Evolutionary conservation across 2,888 invertebrate genomes (phyloP).

Genomic region (Drosophila limbata): DNA sequence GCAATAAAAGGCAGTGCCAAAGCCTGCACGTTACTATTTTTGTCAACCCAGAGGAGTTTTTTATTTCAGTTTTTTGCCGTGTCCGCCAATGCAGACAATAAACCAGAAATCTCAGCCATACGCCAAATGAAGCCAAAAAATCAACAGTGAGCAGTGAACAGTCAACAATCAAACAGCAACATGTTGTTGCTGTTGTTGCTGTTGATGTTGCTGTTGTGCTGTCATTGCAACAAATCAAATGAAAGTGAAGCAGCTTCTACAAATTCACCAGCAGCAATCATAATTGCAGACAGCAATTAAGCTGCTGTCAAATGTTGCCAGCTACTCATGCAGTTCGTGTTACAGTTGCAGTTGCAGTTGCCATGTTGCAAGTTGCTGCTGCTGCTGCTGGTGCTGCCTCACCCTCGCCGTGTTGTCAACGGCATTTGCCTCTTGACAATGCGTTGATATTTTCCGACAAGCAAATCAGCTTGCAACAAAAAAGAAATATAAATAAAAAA

Average conservation of each 20-base stretch:
- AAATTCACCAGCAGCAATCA: constrained; percentile 71
- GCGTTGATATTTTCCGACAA: constrained; percentile 82
- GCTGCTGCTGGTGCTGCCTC: constrained; percentile 29
- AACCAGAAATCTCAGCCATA: constrained; percentile 65
- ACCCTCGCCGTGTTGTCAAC: constrained; percentile 66
- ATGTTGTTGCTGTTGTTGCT: constrained; percentile 18
- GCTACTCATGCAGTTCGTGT: constrained; percentile 74
- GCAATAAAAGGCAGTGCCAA: constrained; percentile 75
- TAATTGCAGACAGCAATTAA: constrained; percentile 80
- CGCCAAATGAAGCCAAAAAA: constrained; percentile 62
- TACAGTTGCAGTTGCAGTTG: constrained; percentile 71
- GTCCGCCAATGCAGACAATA: constrained; percentile 58
- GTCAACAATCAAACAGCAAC: constrained; percentile 52
- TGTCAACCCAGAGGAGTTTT: constrained; percentile 60
- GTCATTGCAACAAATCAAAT: constrained; percentile 70
- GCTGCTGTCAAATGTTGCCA: constrained; percentile 72
- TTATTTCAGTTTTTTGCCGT: constrained; percentile 26
- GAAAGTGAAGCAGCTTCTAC: constrained; percentile 74
- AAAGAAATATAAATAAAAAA: constrained; percentile 43
- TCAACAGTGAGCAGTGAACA: constrained; percentile 22
- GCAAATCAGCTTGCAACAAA: constrained; percentile 66
- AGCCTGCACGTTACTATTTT: constrained; percentile 72
- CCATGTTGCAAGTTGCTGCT: constrained; percentile 52
- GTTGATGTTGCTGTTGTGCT: constrained; percentile 24
- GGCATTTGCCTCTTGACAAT: constrained; percentile 73